These are phyloP conservation scores for Teleiodes luculella DNA, from an alignment of 2,888 invertebrate species.

Conservation along the genomic window DNA sequence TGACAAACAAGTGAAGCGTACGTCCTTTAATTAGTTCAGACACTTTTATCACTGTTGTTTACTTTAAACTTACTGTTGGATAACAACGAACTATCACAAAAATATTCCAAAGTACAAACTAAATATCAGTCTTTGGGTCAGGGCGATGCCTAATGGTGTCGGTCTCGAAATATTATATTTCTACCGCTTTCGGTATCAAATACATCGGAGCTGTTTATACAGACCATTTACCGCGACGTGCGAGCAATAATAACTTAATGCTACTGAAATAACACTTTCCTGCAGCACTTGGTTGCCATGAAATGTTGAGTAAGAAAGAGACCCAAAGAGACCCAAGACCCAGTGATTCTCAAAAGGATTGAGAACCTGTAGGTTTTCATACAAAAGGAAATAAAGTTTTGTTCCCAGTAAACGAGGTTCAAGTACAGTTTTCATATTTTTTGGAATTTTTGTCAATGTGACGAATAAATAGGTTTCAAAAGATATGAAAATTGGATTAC, in stretches of 20 bases:
- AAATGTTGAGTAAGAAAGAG: too few relatives aligned
- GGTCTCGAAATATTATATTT: neutral
- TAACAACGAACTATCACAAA: constrained; percentile 1
- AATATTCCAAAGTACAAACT: constrained; percentile 5
- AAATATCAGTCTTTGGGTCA: neutral
- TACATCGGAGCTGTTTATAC: neutral
- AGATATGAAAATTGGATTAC: too few relatives aligned
- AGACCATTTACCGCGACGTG: neutral
- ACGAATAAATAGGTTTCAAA: too few relatives aligned
- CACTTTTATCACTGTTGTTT: constrained; percentile 1
- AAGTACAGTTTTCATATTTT: too few relatives aligned
- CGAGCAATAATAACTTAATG: neutral
- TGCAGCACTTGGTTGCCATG: too few relatives aligned
- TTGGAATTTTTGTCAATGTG: too few relatives aligned
- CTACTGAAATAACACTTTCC: neutral
- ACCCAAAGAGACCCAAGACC: too few relatives aligned
- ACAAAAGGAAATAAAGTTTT: too few relatives aligned
- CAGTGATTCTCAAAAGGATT: too few relatives aligned
- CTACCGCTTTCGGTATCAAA: neutral
- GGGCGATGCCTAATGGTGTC: neutral
- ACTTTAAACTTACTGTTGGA: neutral
- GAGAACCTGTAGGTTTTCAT: too few relatives aligned
- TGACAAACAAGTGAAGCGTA: neutral
- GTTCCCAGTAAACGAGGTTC: too few relatives aligned
- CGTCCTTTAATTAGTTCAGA: constrained; percentile 4